Percentiles rank a stretch among this genome's conserved stretches.
phyloP scores from a whole-genome alignment of 2,888 invertebrate genomes.

The Apodemia zela region DNA sequence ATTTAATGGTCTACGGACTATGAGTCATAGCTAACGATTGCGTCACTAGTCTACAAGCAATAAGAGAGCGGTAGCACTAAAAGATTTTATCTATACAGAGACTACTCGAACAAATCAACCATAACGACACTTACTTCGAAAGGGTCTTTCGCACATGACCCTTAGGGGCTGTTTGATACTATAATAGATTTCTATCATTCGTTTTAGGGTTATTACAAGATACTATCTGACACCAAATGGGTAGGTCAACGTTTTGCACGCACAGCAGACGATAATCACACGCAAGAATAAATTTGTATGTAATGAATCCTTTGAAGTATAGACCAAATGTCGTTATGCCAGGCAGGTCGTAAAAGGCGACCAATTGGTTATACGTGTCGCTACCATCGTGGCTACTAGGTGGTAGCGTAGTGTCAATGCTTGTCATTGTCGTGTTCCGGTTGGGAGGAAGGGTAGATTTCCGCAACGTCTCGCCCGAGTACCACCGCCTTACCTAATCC shows the following conservation, averaged over 20 bases:
- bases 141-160: slow-evolving; percentile 11
- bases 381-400: no score
- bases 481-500: no score
- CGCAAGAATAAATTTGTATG: no score
- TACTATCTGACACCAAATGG: background rate
- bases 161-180: background rate
- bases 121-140: slow-evolving; percentile 11
- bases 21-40: slow-evolving; percentile 22
- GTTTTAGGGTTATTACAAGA: background rate
- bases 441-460: no score
- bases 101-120: slow-evolving; percentile 16
- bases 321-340: no score
- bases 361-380: no score
- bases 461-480: no score
- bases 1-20: slow-evolving; percentile 33
- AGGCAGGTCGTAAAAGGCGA: no score
- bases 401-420: no score
- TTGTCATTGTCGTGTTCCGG: no score
- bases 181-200: background rate
- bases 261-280: no score
- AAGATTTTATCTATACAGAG: slow-evolving; percentile 9
- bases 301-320: no score
- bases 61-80: slow-evolving; percentile 17
- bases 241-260: background rate
- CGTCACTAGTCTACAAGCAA: slow-evolving; percentile 25